Evolutionary conservation across 1,140 invertebrate species (phyloP).

Genomic region (Drosophila navojoa): DNA sequence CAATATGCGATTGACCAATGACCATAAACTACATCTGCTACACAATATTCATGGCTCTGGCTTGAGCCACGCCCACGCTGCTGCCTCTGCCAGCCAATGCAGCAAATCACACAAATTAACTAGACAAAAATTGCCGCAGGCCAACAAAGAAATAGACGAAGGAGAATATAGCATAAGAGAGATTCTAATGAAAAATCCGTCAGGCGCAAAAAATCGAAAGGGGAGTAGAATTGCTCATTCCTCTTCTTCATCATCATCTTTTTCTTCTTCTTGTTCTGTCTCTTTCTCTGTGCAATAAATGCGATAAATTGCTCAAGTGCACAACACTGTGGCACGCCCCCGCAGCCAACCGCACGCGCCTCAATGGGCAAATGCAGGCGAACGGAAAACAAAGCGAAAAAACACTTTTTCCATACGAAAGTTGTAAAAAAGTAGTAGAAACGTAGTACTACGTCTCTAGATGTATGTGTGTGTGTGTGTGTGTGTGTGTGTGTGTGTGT

Average conservation of each 20-base stretch:
- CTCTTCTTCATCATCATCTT: too few species aligned
- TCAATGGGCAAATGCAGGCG: constrained; percentile 63
- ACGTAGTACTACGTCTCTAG: constrained; percentile 21
- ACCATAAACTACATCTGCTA: constrained; percentile 4
- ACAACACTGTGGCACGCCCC: constrained; percentile 8
- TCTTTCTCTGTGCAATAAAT: constrained; percentile 37
- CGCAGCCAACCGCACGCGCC: constrained; percentile 14
- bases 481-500: neutral
- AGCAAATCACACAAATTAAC: constrained; percentile 80
- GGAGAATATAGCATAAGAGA: neutral
- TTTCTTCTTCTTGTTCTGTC: too few species aligned
- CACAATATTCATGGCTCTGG: neutral
- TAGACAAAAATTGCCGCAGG: constrained; percentile 76
- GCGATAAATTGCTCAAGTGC: constrained; percentile 78
- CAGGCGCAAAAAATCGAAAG: constrained; percentile 10
- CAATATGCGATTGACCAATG: constrained; percentile 37
- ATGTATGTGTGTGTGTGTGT: constrained; percentile 31
- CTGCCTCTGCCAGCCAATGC: constrained; percentile 43
- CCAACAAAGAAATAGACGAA: neutral
- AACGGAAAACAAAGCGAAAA: constrained; percentile 40
- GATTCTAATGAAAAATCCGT: constrained; percentile 75
- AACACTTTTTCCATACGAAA: constrained; percentile 5
- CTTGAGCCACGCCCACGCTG: neutral
- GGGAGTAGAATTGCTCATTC: neutral
- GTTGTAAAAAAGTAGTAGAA: constrained; percentile 31